Evolutionary conservation across 2,888 invertebrate genomes (phyloP).

Genomic region (Platerodrilus igneus): DNA sequence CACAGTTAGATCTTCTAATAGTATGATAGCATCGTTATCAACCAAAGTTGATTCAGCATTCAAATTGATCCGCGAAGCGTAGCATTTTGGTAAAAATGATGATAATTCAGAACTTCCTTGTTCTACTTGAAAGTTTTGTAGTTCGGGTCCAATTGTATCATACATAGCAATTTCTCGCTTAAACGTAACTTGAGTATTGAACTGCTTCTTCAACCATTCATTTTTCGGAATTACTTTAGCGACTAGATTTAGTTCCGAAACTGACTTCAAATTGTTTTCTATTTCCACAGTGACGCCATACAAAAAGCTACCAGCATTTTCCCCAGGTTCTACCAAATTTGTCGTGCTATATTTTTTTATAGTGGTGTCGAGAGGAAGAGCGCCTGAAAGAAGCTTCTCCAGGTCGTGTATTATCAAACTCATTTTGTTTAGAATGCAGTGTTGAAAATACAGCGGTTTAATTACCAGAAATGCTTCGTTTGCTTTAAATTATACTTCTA

Average conservation of each 20-base stretch:
- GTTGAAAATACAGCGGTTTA: no score
- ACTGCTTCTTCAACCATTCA: constrained; percentile 47
- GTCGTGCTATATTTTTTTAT: no score
- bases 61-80: constrained; percentile 47
- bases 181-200: constrained; percentile 50
- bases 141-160: constrained; percentile 44
- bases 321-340: no score
- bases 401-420: no score
- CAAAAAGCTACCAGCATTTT: no score
- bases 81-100: constrained; percentile 48
- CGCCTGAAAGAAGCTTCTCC: no score
- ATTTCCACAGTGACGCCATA: no score
- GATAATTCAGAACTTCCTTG: constrained; percentile 41
- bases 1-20: constrained; percentile 52
- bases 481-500: no score
- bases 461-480: no score
- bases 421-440: no score
- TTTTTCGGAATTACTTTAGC: constrained; percentile 53
- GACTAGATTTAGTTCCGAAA: constrained; percentile 49
- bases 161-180: constrained; percentile 53
- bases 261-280: no score
- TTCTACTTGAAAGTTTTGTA: constrained; percentile 47
- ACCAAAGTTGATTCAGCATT: constrained; percentile 35
- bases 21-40: constrained; percentile 51
- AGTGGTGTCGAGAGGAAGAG: no score